Conservation (phyloP, 1,140 invertebrate species). For the Drosophila persimilis region DNA sequence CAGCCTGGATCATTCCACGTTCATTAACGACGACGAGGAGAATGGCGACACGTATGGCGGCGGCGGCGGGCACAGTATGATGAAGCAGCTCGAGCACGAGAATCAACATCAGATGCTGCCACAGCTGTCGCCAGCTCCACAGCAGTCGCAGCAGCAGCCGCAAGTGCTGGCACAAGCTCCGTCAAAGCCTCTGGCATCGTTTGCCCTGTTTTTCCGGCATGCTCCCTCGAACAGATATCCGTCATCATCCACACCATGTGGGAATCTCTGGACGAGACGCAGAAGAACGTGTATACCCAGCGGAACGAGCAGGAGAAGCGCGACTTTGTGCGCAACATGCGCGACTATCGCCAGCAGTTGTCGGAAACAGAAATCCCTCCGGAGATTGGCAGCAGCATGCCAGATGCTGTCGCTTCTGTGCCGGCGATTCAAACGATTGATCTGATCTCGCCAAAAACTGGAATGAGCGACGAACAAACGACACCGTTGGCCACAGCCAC, state of each 20-base stretch:
- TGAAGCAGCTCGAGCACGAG: constrained; percentile 5
- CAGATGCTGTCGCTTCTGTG: too few relatives aligned
- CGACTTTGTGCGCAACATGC: too few relatives aligned
- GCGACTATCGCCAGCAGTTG: too few relatives aligned
- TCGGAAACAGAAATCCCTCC: too few relatives aligned
- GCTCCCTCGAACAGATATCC: too few relatives aligned
- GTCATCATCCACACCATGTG: too few relatives aligned
- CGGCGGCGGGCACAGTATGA: constrained; percentile 7
- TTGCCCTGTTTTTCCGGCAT: constrained; percentile 94
- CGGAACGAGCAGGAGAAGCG: too few relatives aligned
- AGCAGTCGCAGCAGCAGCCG: background rate
- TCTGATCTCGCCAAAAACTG: background rate
- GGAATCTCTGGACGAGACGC: too few relatives aligned
- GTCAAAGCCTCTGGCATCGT: constrained; percentile 98
- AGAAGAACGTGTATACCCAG: too few relatives aligned
- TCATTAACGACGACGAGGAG: constrained; percentile 50
- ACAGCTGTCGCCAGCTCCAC: constrained; percentile 15
- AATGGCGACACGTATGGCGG: constrained; percentile 41
- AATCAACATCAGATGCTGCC: constrained; percentile 25
- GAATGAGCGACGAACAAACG: constrained; percentile 44
- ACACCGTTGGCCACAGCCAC: constrained; percentile 71
- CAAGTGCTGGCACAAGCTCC: constrained; percentile 86
- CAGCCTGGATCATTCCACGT: constrained; percentile 69
- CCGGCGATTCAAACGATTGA: constrained; percentile 82
- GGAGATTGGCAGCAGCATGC: too few relatives aligned